phyloP scores from a whole-genome alignment of 2,113 vertebrate species.

The Taurulus bubalis region DNA sequence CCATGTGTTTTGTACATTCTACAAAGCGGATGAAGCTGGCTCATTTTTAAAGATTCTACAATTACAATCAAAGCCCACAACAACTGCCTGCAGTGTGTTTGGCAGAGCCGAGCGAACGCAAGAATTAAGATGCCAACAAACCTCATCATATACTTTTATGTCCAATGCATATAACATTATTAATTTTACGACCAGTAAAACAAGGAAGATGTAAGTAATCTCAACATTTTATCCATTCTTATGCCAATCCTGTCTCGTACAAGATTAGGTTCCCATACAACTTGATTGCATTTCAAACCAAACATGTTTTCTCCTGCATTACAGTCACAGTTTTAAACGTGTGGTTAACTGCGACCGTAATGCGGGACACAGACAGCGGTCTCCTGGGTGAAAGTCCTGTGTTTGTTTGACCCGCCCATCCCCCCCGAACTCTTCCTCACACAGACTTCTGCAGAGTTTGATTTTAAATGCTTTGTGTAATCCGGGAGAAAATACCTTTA shows the following conservation, averaged over 20 bases:
- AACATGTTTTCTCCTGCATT: neutral
- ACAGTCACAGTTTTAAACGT: too few species aligned
- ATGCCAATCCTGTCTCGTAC: neutral
- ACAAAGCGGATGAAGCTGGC: constrained; percentile 11
- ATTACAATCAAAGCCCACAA: constrained; percentile 24
- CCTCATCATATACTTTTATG: neutral
- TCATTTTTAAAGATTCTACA: constrained; percentile 17
- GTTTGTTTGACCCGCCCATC: too few species aligned
- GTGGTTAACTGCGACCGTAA: too few species aligned
- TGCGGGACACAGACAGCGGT: too few species aligned
- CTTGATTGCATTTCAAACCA: too few species aligned
- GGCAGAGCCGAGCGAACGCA: neutral
- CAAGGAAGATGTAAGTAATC: neutral
- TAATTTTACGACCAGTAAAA: neutral
- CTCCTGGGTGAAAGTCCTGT: too few species aligned
- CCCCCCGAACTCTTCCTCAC: too few species aligned
- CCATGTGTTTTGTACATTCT: constrained; percentile 25
- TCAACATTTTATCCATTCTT: neutral
- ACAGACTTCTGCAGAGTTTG: too few species aligned
- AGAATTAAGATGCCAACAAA: too few species aligned
- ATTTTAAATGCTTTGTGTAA: too few species aligned
- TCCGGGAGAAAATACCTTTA: too few species aligned
- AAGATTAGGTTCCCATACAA: too few species aligned
- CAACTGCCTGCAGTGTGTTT: constrained; percentile 20
- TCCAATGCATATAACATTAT: neutral